Conservation (phyloP, 2,888 invertebrate species). For the Cephus spinipes region DNA sequence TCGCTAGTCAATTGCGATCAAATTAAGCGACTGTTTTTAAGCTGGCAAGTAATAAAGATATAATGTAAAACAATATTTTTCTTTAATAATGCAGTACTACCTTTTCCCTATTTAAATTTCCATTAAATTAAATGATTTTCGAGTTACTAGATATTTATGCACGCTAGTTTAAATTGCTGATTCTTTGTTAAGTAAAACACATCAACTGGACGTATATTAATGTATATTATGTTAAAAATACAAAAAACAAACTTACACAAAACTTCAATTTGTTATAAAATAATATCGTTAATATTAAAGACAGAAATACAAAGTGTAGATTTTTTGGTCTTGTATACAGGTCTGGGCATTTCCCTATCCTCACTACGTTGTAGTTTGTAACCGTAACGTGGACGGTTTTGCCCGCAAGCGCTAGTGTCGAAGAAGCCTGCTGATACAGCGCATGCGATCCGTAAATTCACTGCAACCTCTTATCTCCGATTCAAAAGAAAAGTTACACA, state of each 20-base stretch:
- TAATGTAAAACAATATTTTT: background rate
- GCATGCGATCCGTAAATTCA: too few relatives aligned
- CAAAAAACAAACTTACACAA: background rate
- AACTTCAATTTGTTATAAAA: background rate
- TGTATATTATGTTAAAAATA: background rate
- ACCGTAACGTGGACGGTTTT: too few relatives aligned
- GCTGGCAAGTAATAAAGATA: background rate
- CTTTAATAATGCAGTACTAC: background rate
- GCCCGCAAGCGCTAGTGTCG: too few relatives aligned
- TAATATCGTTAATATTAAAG: background rate
- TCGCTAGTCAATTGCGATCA: background rate
- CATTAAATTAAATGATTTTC: background rate
- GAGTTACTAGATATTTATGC: background rate
- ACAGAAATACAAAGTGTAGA: background rate
- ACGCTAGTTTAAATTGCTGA: background rate
- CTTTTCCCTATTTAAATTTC: background rate
- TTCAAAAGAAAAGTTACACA: too few relatives aligned
- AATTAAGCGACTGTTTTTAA: background rate
- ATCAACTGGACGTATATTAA: background rate
- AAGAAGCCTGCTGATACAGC: too few relatives aligned
- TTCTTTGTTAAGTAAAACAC: background rate
- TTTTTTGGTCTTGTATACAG: background rate
- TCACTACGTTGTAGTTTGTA: too few relatives aligned
- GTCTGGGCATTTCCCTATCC: too few relatives aligned
- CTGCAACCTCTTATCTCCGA: too few relatives aligned